These are phyloP conservation scores for Parnassius smintheus DNA, from an alignment of 2,888 invertebrate species.

Conservation along the genomic window DNA sequence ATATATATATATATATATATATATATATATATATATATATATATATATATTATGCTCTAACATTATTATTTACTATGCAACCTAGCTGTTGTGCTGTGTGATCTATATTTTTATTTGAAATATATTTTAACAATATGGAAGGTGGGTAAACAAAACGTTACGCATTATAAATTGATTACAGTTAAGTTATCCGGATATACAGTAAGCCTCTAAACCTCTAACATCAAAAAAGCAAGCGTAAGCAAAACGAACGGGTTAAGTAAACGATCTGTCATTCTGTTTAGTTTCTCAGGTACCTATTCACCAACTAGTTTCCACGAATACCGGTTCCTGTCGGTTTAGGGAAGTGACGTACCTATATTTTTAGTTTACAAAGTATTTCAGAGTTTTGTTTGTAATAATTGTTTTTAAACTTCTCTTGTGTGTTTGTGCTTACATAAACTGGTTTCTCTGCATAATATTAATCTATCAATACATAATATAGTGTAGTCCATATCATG, in stretches of 20 bases:
- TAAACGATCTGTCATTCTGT: slow-evolving; percentile 3
- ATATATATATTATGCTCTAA: too few relatives aligned
- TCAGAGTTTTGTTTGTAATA: slow-evolving; percentile 7
- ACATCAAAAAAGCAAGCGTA: slow-evolving; percentile 1
- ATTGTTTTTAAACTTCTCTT: slow-evolving; percentile 1
- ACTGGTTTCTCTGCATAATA: background rate
- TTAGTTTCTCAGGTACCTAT: slow-evolving; percentile 12
- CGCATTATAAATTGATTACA: background rate
- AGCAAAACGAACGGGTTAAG: slow-evolving; percentile 10
- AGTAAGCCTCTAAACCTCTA: background rate
- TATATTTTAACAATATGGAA: too few relatives aligned
- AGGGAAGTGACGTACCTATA: slow-evolving; percentile 3
- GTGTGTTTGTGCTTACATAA: background rate
- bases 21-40: too few relatives aligned
- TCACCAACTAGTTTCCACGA: slow-evolving; percentile 6
- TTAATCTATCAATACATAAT: too few relatives aligned
- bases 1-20: too few relatives aligned
- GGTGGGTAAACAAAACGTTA: background rate
- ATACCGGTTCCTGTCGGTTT: slow-evolving; percentile 8
- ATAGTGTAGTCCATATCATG: too few relatives aligned
- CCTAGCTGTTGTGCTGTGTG: too few relatives aligned
- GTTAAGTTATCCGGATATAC: slow-evolving; percentile 8
- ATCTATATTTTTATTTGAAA: too few relatives aligned
- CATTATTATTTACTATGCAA: too few relatives aligned
- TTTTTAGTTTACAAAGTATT: slow-evolving; percentile 4